Base-by-base conservation (phyloP, 2,888 invertebrate genomes). In the Antitype chi region DNA sequence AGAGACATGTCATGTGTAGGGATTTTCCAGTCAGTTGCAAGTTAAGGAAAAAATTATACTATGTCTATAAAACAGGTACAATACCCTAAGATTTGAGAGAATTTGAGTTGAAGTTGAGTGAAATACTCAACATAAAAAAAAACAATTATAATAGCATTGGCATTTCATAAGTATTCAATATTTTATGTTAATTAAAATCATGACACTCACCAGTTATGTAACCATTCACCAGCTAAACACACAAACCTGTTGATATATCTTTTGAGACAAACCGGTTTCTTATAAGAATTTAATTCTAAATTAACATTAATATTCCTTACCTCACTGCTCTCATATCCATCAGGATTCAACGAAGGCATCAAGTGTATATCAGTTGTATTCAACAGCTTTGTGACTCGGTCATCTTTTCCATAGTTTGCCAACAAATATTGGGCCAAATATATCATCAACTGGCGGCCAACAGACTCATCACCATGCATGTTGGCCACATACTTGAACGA, bases 291-390 rank as follows among this genome's bases (percentile, higher is more conserved):
- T 47, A n/a, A n/a, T 13, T 43, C 0, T 63, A 55, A 69, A 15
- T n/a, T 23, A 57, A 59, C 11, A 55, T 55, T 38, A 38, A 55
- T 13, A 23, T 32, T 64, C 89, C 95, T 96, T 95, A 98, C 98
- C 97, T 97, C 92, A 71, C 99, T 98, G 76, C 97, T 97, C 92
- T 98, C 99, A 97, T 98, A 99, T 25, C 99, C 99, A 97, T 99
- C 97, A 55, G 99, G 99, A 96, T 99, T 99, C 97, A 99, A 98
- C 0, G 99, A 98, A 0, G 99, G 99, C 99, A 99, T 98, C 89
- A 99, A 96, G 94, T 98, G 99, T 84, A 99, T 99, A 92, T 99
- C 98, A 0, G 99, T 99, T 8, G 95, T 97, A 91, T 99, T 98
- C 1, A 99, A 97, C 75, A 99, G 94, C 78, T 96, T 97, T 0